phyloP scores from a whole-genome alignment of 2,113 vertebrate species.

The Anser brachyrhynchus region DNA sequence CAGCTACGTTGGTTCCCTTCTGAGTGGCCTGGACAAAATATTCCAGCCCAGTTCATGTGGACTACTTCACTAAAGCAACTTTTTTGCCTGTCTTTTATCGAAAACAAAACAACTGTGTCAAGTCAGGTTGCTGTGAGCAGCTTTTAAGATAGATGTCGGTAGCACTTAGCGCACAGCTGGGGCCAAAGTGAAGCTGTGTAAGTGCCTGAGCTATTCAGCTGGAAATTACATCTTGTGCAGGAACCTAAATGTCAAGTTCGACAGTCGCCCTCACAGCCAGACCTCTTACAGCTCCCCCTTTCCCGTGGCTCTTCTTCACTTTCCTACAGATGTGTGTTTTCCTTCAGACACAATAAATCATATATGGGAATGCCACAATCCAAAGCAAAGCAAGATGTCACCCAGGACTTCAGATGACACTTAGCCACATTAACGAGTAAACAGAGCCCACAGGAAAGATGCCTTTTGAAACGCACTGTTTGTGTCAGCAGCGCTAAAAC shows the following conservation, averaged over 20 bases:
- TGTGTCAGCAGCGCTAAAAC: slow-evolving; percentile 57
- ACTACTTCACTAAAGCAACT: not conserved
- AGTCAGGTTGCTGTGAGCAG: slow-evolving; percentile 43
- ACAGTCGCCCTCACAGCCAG: slow-evolving; percentile 32
- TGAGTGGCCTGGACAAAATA: not conserved
- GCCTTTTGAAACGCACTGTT: slow-evolving; percentile 59
- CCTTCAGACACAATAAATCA: slow-evolving; percentile 63
- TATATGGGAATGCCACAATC: not conserved
- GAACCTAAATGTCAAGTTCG: slow-evolving; percentile 69
- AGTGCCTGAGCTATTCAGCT: slow-evolving; percentile 58
- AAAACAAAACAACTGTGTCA: slow-evolving; percentile 56
- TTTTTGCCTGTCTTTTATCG: not conserved
- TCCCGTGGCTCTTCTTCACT: slow-evolving; percentile 41
- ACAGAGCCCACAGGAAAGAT: slow-evolving; percentile 58
- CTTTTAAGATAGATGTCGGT: slow-evolving; percentile 65
- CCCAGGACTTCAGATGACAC: slow-evolving; percentile 58
- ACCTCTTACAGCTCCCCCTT: not conserved
- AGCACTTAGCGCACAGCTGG: slow-evolving; percentile 62
- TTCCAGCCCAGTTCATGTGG: not conserved
- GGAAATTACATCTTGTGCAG: slow-evolving; percentile 68
- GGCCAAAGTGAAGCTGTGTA: slow-evolving; percentile 52
- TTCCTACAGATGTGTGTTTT: slow-evolving; percentile 36
- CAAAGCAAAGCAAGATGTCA: slow-evolving; percentile 35
- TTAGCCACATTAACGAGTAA: slow-evolving; percentile 60
- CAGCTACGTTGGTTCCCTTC: not conserved